Percentiles rank a stretch among this genome's conserved stretches.
phyloP scores from a whole-genome alignment of 2,888 invertebrate genomes.

The Rotaria magnacalcarata region DNA sequence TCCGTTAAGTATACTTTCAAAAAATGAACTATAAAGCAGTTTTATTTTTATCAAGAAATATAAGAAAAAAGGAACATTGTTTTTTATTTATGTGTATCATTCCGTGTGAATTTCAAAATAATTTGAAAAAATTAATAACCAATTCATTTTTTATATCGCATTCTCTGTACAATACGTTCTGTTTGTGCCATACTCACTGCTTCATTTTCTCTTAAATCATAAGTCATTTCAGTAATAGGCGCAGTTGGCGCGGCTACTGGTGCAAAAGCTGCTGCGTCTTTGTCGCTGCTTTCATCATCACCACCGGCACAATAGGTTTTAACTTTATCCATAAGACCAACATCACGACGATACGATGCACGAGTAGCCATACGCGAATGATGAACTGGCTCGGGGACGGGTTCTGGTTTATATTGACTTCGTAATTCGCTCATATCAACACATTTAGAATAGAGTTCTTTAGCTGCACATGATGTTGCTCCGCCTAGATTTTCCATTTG shows the following conservation, averaged over 20 bases:
- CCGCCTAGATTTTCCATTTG: conserved; percentile 30
- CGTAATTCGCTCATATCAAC: background rate
- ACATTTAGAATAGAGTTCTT: background rate
- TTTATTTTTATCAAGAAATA: background rate
- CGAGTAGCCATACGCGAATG: background rate
- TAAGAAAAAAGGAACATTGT: background rate
- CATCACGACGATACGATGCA: background rate
- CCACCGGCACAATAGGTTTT: background rate
- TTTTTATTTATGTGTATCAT: background rate
- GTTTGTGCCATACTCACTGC: conserved; percentile 39
- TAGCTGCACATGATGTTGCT: background rate
- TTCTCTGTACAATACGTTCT: conserved; percentile 38
- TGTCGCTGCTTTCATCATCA: no score
- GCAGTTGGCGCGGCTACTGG: background rate
- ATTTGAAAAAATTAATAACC: background rate
- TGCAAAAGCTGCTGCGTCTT: background rate
- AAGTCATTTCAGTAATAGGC: background rate
- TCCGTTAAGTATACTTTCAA: background rate
- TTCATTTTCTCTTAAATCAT: background rate
- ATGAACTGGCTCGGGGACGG: background rate
- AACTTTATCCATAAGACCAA: background rate
- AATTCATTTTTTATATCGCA: background rate
- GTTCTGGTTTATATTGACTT: background rate
- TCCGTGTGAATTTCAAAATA: background rate
- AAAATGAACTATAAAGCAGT: background rate